Evolutionary conservation across 2,888 invertebrate genomes (phyloP), one percentile per base, ranked within the genome.

Genomic region (Morpho achilles): DNA sequence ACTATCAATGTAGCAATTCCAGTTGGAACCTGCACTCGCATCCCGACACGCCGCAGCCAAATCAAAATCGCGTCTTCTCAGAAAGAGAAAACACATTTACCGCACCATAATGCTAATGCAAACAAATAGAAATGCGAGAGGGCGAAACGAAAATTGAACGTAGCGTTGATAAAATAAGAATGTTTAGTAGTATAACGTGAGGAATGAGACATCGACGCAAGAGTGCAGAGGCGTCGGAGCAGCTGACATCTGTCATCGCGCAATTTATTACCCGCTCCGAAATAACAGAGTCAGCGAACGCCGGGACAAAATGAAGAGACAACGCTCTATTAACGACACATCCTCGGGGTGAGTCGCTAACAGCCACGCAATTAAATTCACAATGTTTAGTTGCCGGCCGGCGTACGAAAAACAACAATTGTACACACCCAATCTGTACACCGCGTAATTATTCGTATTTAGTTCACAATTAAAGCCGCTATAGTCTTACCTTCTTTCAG

Each of bases 241-340:
- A 87, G 88, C 89, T 89, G 89, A 89, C 90, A 89, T 84, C 87
- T 89, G 90, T 89, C 90, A 90, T 89, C 90, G 82, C 83, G 87
- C 90, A 86, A 89, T 89, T 89, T 89, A 90, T 90, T 87, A 87
- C 82, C 73, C 82, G 85, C 85, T 86, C 88, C 87, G 86, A 89
- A 90, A 89, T 89, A 89, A 87, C 88, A 79, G 85, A 82, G 86
- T 82, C 87, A 84, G 76, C 82, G 87, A 85, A 86, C 86, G 81
- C 8, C 40, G 47, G 81, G 83, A 88, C 85, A 87, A 87, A 88
- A 87, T 82, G 86, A 86, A 82, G 80, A 82, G 82, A 86, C 81
- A 77, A 84, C 87, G 80, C 82, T 84, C 87, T 88, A 87, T 88
- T 87, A 89, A 87, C 84, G 81, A 85, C 84, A 77, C 76, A 80